Evolutionary conservation across 2,797 vertebrate species (phyloP), one percentile per base, ranked within the genome.

Genomic region (Amazona finschi): DNA sequence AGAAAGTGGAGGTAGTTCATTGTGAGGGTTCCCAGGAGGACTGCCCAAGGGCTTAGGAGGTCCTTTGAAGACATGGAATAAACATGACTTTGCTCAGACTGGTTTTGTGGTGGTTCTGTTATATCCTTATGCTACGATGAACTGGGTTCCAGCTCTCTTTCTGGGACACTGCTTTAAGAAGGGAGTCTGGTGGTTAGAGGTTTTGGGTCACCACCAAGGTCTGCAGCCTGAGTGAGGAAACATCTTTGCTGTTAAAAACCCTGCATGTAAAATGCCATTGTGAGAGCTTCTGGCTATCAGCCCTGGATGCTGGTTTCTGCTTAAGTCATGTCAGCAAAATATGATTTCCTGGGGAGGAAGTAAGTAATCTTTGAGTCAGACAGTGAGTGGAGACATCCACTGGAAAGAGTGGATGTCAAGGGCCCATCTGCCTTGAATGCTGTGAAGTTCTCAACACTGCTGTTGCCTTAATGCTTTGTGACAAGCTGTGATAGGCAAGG

Each of bases 341-440:
- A 2, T 1, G 11, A 57, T 75, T 90, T 80, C 2, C 3, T 27
- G 12, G 5, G 8, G 20, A 6, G 8, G 16, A 2, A 7, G 36
- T 14, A 72, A 6, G n/a, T 14, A 69, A 6, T 39, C 24, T 65
- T 65, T 66, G 47, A 46, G 18, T 79, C 2, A 1, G 12, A 5
- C 15, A 41, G 5, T 38, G 28, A 58, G 36, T 38, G 60, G 39
- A 76, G 83, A 22, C 7, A n/a, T 66, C 25, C 30, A 2, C 8
- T 43, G 66, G 46, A 18, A 79, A 10, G 49, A 22, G 33, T 9
- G 52, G 12, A 15, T 58, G 27, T 33, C 27, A 8, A 41, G 49
- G 18, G 18, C 64, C 38, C 22, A 5, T 65, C 33, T 70, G 31
- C 28, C 44, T 49, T 55, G 31, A 50, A 7, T 15, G 47, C 43